Evolutionary conservation across 2,888 invertebrate genomes (phyloP), one percentile per base, ranked within the genome.

Genomic region (Agonum fuliginosum): DNA sequence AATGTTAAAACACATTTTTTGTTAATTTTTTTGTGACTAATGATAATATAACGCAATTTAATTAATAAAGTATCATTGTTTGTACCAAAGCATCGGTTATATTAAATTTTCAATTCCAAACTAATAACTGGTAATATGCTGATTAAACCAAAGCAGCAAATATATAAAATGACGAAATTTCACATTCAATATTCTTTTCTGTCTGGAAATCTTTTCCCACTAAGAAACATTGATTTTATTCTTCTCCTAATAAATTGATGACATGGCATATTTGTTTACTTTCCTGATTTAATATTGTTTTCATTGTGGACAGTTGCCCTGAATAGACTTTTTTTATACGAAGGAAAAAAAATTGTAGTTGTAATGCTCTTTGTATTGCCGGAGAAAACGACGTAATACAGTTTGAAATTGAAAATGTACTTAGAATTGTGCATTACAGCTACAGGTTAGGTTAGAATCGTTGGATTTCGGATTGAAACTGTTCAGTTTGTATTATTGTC

Each of bases 261-360:
- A 22, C 12, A 0, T 12, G n/a, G 54, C 54, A 54, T 54, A 46
- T 37, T 37, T 54, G 54, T 54, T 24, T 54, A 24, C 24, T 24
- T 24, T 20, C 1, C 24, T 22, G 54, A 24, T 54, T 54, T 22
- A 22, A 54, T 54, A 54, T 27, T 54, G 48, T 48, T 48, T 48
- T 10, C 19, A 20, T 48, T 2, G 54, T 24, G 54, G 22, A 54
- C 24, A 54, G 54, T 12, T 12, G 54, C 22, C 12, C 54, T 22
- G 22, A 24, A 54, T 54, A 24, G 12, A 24, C 24, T 10, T 54
- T 54, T 54, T 54, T 54, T 24, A 24, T 27, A 27, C 24, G 43
- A 54, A 54, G 4, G 24, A 54, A 24, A 54, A n/a, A 10, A 24
- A 54, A 24, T 48, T 24, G n/a, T 12, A 24, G 10, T 4, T 22